Conservation (phyloP, 2,797 vertebrate genomes). For the Silurus lanzhouensis region DNA sequence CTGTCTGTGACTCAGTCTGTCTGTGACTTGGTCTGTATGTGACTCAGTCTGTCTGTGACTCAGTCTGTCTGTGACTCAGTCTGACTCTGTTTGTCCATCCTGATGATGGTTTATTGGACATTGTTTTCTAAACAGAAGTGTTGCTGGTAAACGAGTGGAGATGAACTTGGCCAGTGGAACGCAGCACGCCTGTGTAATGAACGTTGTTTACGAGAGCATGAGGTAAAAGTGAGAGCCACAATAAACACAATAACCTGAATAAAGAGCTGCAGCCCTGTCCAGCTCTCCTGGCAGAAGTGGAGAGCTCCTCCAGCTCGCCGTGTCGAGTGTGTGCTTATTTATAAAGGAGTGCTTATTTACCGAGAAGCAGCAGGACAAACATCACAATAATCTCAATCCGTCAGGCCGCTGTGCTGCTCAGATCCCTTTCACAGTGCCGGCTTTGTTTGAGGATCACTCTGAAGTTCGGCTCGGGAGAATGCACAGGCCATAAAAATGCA, state of each 20-base stretch:
- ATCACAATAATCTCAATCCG: conserved; percentile 13
- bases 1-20: not conserved
- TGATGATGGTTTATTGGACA: not conserved
- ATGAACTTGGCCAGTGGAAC: not conserved
- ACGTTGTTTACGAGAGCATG: not conserved
- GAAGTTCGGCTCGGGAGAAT: not conserved
- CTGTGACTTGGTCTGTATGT: not conserved
- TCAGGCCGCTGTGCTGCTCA: not conserved
- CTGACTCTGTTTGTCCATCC: not conserved
- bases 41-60: not conserved
- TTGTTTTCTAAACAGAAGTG: not conserved
- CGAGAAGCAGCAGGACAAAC: conserved; percentile 20
- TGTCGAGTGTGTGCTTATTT: conserved; percentile 16
- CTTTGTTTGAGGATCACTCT: not conserved
- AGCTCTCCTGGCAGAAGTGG: conserved; percentile 7
- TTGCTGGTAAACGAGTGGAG: not conserved
- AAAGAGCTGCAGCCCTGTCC: not conserved
- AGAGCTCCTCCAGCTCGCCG: conserved; percentile 12
- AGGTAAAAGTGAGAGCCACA: conserved; percentile 3
- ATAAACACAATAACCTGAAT: conserved; percentile 16
- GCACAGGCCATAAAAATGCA: not conserved
- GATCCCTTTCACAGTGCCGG: not conserved
- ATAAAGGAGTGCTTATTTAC: conserved; percentile 19
- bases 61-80: not conserved
- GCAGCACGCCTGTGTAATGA: not conserved